These are phyloP conservation scores for Stegastes partitus DNA, from an alignment of 2,113 vertebrate species.

Conservation along the genomic window DNA sequence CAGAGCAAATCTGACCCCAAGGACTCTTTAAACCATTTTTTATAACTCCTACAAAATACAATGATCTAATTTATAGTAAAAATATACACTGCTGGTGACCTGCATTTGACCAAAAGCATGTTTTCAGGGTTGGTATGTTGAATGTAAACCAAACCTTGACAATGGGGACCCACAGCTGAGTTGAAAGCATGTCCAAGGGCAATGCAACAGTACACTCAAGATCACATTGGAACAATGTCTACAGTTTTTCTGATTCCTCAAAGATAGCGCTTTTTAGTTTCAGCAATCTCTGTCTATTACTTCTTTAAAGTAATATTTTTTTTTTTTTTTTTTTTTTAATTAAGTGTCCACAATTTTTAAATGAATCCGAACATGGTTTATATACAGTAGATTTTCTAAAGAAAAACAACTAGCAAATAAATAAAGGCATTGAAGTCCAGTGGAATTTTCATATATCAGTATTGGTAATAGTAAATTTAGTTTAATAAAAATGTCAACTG, in stretches of 20 bases:
- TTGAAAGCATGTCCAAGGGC: conserved; percentile 37
- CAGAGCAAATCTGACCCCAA: neutral
- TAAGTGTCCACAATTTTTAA: no score
- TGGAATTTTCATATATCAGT: no score
- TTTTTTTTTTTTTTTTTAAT: no score
- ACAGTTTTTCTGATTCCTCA: conserved; percentile 6
- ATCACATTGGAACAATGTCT: conserved; percentile 40
- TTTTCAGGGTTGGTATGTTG: conserved; percentile 31
- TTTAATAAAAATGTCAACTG: no score
- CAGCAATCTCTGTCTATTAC: conserved; percentile 18
- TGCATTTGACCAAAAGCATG: conserved; percentile 44
- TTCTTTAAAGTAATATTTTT: neutral
- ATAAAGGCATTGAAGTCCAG: no score
- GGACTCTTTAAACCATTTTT: neutral
- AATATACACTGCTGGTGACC: conserved; percentile 10
- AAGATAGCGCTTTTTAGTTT: conserved; percentile 9
- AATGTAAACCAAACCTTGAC: conserved; percentile 48
- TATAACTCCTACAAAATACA: conserved; percentile 7
- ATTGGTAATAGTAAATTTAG: no score
- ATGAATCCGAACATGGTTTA: no score
- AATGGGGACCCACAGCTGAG: conserved; percentile 19
- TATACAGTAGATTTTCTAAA: no score
- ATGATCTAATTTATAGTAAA: conserved; percentile 35
- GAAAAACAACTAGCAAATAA: no score
- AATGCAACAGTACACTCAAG: conserved; percentile 60